A percentile compares a stretch with the other conserved stretches of the same genome.
Conservation (phyloP, 64 coral and sea anemone genomes). For the Pocillopora damicornis region DNA sequence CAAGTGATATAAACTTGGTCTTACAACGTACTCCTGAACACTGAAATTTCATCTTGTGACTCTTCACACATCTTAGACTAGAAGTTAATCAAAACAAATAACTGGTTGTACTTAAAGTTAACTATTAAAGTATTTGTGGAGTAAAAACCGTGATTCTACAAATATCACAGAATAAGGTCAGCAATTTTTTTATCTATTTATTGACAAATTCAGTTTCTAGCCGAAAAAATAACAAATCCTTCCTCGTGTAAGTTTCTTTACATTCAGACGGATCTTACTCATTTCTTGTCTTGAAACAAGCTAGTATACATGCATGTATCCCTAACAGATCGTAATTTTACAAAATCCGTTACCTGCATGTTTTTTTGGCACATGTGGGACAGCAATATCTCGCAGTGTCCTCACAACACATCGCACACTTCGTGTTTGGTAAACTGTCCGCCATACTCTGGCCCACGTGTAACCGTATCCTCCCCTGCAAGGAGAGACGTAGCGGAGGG, state of each 20-base stretch:
- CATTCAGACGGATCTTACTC: too few species aligned
- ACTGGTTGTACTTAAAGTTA: not conserved
- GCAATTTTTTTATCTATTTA: too few species aligned
- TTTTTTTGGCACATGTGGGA: conserved; percentile 41
- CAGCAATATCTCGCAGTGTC: conserved; percentile 41
- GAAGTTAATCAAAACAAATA: not conserved
- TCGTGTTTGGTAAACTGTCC: not conserved
- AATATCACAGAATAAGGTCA: not conserved
- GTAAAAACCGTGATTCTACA: not conserved
- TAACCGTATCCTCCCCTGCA: not conserved
- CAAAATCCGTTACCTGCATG: conserved; percentile 35
- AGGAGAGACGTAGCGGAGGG: not conserved
- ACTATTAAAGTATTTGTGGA: not conserved
- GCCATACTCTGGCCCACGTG: not conserved
- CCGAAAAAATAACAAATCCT: too few species aligned
- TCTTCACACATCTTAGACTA: conserved; percentile 54
- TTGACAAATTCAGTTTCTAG: too few species aligned
- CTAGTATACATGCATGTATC: not conserved
- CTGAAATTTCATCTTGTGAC: conserved; percentile 31
- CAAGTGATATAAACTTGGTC: conserved; percentile 41
- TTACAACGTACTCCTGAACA: conserved; percentile 48
- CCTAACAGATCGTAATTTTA: too few species aligned
- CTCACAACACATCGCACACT: conserved; percentile 24
- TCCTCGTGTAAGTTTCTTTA: too few species aligned
- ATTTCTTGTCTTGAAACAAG: not conserved